Evolutionary conservation across 2,888 invertebrate genomes (phyloP), one percentile per base, ranked within the genome.

Genomic region (Caenorhabditis drosophilae): DNA sequence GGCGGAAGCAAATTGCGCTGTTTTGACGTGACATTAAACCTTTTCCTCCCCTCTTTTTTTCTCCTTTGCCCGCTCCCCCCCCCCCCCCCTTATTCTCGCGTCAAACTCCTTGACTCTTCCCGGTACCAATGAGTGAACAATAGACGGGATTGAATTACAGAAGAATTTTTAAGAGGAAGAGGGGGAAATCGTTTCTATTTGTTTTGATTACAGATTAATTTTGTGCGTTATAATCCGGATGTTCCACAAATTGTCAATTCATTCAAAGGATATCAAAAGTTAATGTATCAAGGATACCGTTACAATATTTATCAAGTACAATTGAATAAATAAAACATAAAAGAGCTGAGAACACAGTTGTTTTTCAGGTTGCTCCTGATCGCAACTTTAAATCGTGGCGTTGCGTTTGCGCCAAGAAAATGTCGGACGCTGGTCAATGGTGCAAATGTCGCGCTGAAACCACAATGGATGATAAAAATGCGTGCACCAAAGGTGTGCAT

Each of bases 381-480:
- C 56, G 70, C 20, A 68, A 76, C 44, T 74, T 78, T 64, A 75
- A 77, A 57, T 82, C 81, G 12, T 81, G 81, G 81, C 73, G 81
- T 11, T 81, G 81, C 54, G 81, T 82, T 2, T 81, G 81, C 54
- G 81, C 81, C 35, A 81, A 81, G 73, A 81, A 81, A 51, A 75
- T 82, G 75, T 75, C 77, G 36, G 76, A 76, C 41, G 59, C 67
- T 26, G 74, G 74, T 4, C 69, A 74, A 35, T 76, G 76, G 76
- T 78, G 76, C 58, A 81, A 80, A 53, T 81, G 81, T 41, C 73
- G 81, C 27, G 81, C 81, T 23, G 81, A 81, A 55, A 82, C 81
- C 11, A 78, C 76, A 36, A 77, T 78, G 63, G 75, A 76, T 50
- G 81, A 82, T 50, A 68, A 70, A 36, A 75, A 79, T 34, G 81